These are phyloP conservation scores for Andrena marginata DNA, from an alignment of 2,888 invertebrate genomes.

Conservation along the genomic window DNA sequence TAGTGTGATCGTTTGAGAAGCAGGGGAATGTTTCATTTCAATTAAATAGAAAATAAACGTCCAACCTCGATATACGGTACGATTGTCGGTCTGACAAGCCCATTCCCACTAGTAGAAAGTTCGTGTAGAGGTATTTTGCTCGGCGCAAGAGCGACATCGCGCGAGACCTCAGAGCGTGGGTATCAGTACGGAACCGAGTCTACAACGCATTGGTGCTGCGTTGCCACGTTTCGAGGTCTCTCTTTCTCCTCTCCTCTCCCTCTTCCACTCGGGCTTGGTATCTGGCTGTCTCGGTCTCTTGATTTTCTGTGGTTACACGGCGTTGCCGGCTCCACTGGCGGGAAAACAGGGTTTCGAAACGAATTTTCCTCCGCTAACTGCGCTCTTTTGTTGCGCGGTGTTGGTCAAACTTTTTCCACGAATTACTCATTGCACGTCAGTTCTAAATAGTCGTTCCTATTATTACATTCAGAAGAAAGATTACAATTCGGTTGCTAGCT, in stretches of 20 bases:
- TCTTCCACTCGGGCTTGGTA: conserved; percentile 34
- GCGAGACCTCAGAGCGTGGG: conserved; percentile 84
- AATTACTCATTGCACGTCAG: not conserved
- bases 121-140: conserved; percentile 79
- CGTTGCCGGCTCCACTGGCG: conserved; percentile 80
- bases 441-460: not conserved
- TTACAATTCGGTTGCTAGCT: not conserved
- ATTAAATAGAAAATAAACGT: conserved; percentile 16
- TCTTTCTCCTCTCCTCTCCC: conserved; percentile 56
- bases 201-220: conserved; percentile 79
- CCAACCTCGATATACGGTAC: conserved; percentile 47
- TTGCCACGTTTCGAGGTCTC: conserved; percentile 84
- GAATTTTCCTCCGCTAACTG: conserved; percentile 73
- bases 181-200: conserved; percentile 85
- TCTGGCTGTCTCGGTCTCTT: conserved; percentile 56
- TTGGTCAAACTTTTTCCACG: conserved; percentile 1
- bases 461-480: not conserved
- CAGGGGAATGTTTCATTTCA: not conserved
- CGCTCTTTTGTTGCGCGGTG: conserved; percentile 19
- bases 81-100: conserved; percentile 76
- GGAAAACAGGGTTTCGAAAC: conserved; percentile 84
- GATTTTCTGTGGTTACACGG: conserved; percentile 57
- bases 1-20: not conserved
- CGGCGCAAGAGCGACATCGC: conserved; percentile 72
- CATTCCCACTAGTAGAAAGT: conserved; percentile 84